Percentiles rank a stretch among this genome's conserved stretches.
Evolutionary conservation across 2,888 invertebrate genomes (phyloP).

Genomic region (Leptinotarsa peninsularis): DNA sequence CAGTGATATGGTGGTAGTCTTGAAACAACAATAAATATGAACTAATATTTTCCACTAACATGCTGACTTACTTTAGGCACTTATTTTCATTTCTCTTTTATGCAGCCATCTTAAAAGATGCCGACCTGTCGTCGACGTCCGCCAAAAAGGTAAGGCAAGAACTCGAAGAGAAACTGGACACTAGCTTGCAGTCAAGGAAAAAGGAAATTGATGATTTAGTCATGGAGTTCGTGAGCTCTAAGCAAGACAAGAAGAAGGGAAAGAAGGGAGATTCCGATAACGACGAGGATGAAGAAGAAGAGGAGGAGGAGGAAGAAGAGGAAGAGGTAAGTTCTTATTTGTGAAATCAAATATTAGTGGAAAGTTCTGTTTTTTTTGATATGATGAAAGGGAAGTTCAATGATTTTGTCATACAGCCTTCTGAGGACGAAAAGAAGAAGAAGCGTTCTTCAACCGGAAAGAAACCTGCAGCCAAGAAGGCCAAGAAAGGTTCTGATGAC

Average conservation of each 20-base stretch:
- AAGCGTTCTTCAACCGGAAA: constrained; percentile 70
- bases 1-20: too few species aligned
- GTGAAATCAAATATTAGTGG: too few species aligned
- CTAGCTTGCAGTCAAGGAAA: constrained; percentile 82
- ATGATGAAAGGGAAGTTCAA: too few species aligned
- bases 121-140: constrained; percentile 85
- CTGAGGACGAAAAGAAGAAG: constrained; percentile 70
- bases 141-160: constrained; percentile 90
- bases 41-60: too few species aligned
- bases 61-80: not conserved
- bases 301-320: constrained; percentile 64
- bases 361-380: too few species aligned
- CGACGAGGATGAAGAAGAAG: constrained; percentile 69
- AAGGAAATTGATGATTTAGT: constrained; percentile 90
- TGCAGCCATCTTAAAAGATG: constrained; percentile 86
- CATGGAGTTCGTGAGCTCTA: constrained; percentile 77
- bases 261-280: constrained; percentile 67
- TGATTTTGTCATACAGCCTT: constrained; percentile 58
- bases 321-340: not conserved
- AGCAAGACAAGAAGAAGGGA: constrained; percentile 66
- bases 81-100: constrained; percentile 36
- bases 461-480: constrained; percentile 66
- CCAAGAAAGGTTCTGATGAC: constrained; percentile 69
- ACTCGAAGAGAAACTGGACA: constrained; percentile 83
- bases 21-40: too few species aligned